Evolutionary conservation across 2,113 vertebrate genomes (phyloP).

Genomic region (Ochotona princeps): DNA sequence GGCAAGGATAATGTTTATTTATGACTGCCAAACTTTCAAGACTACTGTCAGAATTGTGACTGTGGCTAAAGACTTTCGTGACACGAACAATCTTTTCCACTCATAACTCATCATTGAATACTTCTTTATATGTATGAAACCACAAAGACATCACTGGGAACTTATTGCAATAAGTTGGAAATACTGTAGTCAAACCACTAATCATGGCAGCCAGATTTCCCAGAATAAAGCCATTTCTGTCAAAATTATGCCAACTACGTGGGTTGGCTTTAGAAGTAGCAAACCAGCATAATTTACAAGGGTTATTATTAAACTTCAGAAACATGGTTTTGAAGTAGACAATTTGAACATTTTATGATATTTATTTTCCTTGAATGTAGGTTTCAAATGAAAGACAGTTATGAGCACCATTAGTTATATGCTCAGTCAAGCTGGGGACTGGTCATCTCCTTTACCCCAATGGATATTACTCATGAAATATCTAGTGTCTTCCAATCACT

Average conservation of each 20-base stretch:
- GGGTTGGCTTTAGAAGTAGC: constrained; percentile 39
- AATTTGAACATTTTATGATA: background rate
- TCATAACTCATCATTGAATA: background rate
- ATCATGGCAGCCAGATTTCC: constrained; percentile 64
- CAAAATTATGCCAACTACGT: constrained; percentile 54
- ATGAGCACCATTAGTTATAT: background rate
- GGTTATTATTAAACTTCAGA: constrained; percentile 48
- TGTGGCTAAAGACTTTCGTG: background rate
- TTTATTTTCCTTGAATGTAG: background rate
- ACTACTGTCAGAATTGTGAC: constrained; percentile 2
- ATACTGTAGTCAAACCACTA: constrained; percentile 67
- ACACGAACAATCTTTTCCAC: constrained; percentile 38
- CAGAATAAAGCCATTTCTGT: constrained; percentile 62
- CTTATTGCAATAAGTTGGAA: constrained; percentile 44
- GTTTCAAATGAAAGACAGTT: background rate
- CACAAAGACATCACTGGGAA: constrained; percentile 56
- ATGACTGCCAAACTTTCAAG: constrained; percentile 38
- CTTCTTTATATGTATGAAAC: constrained; percentile 53
- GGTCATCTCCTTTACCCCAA: background rate
- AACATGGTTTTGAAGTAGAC: background rate
- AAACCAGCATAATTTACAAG: constrained; percentile 61
- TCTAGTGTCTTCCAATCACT: too few relatives aligned
- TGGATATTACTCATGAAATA: background rate
- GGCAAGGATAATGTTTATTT: constrained; percentile 26
- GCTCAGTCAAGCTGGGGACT: background rate